Evolutionary conservation across 92 coral and sea anemone species (phyloP).

Genomic region (Blastomussa wellsi): DNA sequence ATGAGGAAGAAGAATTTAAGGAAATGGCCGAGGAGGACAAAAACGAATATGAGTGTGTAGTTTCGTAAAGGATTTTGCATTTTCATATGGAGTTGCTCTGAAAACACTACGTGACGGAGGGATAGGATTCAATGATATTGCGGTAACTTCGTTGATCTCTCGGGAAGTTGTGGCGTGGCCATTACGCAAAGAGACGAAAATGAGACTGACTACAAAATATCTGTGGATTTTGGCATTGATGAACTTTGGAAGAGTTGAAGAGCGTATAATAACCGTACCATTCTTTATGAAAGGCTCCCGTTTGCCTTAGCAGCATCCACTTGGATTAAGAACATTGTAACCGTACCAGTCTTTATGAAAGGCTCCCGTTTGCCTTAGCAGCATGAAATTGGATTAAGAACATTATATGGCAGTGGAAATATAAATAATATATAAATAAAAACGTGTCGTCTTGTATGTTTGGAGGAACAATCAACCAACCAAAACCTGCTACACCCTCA

Average conservation of each 20-base stretch:
- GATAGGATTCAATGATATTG: not conserved
- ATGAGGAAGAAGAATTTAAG: conserved; percentile 47
- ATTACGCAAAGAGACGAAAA: not conserved
- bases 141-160: not conserved
- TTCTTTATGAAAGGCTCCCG: not conserved
- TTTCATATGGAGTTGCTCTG: not conserved
- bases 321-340: too few species aligned
- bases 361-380: not conserved
- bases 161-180: not conserved
- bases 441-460: too few species aligned
- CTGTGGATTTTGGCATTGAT: not conserved
- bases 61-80: conserved; percentile 41
- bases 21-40: conserved; percentile 49
- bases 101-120: not conserved
- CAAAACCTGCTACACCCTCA: too few species aligned
- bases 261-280: not conserved
- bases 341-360: not conserved
- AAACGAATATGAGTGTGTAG: conserved; percentile 70
- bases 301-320: not conserved
- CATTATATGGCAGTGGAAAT: too few species aligned
- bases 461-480: too few species aligned
- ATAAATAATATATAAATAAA: too few species aligned
- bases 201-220: not conserved
- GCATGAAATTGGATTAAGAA: too few species aligned
- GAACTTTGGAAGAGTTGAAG: not conserved